A percentile compares a stretch with the other conserved stretches of the same genome.
Evolutionary conservation across 2,113 vertebrate species (phyloP).

Genomic region (Lamprotornis superbus): DNA sequence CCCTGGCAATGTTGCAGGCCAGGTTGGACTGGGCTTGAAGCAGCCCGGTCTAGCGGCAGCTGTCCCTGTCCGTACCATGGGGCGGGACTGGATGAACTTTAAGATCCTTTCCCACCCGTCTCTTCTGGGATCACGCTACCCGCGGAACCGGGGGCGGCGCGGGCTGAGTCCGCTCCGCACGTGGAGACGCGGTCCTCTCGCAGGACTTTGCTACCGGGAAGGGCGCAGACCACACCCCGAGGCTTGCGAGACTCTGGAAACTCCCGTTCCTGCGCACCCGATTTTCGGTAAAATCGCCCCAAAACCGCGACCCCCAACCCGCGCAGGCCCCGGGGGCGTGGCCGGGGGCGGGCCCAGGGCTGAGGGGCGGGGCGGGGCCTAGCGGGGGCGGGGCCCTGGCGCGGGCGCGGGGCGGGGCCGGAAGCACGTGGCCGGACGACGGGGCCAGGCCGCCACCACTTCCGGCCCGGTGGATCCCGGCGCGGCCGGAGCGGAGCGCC

Average conservation of each 20-base stretch:
- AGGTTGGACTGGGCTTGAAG: background rate
- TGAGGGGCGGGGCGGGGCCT: background rate
- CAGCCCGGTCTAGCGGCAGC: background rate
- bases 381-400: background rate
- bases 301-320: fast-evolving
- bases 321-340: fast-evolving
- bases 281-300: too few species aligned
- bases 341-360: background rate
- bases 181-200: too few species aligned
- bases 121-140: background rate
- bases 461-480: background rate
- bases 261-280: fast-evolving
- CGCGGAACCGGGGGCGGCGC: too few species aligned
- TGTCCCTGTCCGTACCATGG: background rate
- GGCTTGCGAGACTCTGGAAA: too few species aligned
- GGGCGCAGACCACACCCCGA: background rate
- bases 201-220: too few species aligned
- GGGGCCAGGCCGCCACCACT: background rate
- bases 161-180: too few species aligned
- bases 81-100: background rate
- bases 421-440: background rate
- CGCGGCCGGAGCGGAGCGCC: background rate
- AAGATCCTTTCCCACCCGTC: background rate
- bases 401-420: background rate
- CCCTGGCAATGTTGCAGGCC: background rate